Conservation (phyloP, 1,140 invertebrate genomes). For the Orius insidiosus region DNA sequence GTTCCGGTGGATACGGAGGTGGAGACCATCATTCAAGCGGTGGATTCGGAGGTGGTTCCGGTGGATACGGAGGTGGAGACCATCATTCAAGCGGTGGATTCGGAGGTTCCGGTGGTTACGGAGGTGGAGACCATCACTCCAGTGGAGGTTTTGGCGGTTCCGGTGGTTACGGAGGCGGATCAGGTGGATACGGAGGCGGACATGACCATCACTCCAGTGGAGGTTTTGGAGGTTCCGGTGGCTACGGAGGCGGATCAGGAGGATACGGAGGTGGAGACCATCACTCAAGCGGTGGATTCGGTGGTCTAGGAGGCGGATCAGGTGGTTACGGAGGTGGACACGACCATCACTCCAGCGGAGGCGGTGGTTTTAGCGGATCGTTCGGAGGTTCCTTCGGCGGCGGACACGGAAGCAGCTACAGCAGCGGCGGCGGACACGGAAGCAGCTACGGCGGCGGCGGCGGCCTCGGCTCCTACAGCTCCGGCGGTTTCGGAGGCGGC, state of each 20-base stretch:
- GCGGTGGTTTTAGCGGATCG: too few relatives aligned
- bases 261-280: background rate
- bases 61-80: background rate
- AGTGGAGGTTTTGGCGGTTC: too few relatives aligned
- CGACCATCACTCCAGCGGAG: background rate
- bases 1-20: conserved; percentile 1
- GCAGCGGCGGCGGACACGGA: conserved; percentile 4
- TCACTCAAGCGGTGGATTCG: background rate
- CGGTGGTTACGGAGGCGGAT: conserved; percentile 8
- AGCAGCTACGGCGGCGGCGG: too few relatives aligned
- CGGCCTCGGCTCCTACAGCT: background rate
- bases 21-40: background rate
- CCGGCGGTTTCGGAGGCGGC: background rate
- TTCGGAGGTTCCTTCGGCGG: too few relatives aligned
- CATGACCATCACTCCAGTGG: background rate
- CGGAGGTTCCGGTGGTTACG: conserved; percentile 4
- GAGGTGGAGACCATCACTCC: background rate
- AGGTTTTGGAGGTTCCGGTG: background rate
- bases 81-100: conserved; percentile 1
- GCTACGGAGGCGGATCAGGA: conserved; percentile 4
- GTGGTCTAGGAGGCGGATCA: background rate
- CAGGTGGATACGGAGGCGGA: background rate
- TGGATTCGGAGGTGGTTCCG: conserved; percentile 2
- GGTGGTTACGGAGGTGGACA: background rate
- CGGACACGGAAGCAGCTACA: conserved; percentile 3